Evolutionary conservation across 2,113 vertebrate genomes (phyloP), one percentile per base, ranked within the genome.

Genomic region (Cisticola juncidis): DNA sequence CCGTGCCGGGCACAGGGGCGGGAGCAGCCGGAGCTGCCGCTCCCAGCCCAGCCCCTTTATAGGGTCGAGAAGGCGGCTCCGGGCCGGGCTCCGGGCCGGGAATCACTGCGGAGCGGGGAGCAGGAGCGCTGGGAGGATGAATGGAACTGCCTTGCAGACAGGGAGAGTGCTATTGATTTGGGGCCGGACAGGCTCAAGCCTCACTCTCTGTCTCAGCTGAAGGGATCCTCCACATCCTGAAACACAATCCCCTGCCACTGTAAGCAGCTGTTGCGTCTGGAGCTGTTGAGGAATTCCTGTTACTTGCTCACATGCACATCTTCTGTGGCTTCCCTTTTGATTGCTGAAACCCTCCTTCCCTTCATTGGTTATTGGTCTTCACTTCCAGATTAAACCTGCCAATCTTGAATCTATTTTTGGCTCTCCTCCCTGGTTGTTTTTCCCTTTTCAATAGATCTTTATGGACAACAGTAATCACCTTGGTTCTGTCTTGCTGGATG

Each of bases 361-460:
- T 45, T 7, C 48, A 78, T 18, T 35, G 25, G 17, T 8, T 73
- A 4, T 24, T 0, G 0, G 24, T 66, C 31, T 4, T 66, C 23
- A 1, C 38, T 62, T 54, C 23, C 35, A 54, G 25, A 45, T 94
- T 57, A 54, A 78, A 68, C 25, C 35, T 87, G 56, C 33, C 22
- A 45, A 2, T 33, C 44, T 23, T 48, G 2, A 54, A 38, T 45
- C 31, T 74, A 2, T 6, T 71, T 88, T 47, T 66, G 42, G 14
- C 26, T 91, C 8, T 44, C 79, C 24, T 76, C 20, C 24, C 44
- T 51, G 36, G 9, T 8, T 47, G 12, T 14, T 56, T 64, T 13
- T 12, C 14, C 23, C 15, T 21, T 57, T 82, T 80, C 38, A 19
- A 11, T 35, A 54, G 54, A 15, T 11, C 31, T 66, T 66, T 31